Conservation (phyloP, 2,888 invertebrate species). For the Entomobrya multifasciata region DNA sequence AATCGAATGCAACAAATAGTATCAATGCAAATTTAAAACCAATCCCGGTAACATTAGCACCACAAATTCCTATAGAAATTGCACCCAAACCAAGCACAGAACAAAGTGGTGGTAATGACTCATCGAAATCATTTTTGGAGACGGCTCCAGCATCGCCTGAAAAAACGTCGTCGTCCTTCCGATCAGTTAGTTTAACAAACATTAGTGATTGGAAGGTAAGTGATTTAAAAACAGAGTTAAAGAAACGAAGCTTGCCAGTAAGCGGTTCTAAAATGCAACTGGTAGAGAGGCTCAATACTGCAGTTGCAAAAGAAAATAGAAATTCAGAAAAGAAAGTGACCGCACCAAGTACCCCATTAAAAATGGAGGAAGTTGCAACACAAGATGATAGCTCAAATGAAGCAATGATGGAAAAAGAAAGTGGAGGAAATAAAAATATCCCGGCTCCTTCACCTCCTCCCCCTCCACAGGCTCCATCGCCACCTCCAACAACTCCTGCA, state of each 20-base stretch:
- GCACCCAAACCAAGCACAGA: slow-evolving; percentile 45
- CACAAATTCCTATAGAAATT: slow-evolving; percentile 53
- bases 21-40: slow-evolving; percentile 58
- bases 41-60: slow-evolving; percentile 52
- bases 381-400: slow-evolving; percentile 73
- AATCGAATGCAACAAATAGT: slow-evolving; percentile 55
- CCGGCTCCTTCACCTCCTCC: background rate
- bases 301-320: slow-evolving; percentile 49
- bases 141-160: slow-evolving; percentile 32
- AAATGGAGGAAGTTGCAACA: slow-evolving; percentile 55
- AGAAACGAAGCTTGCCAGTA: slow-evolving; percentile 95
- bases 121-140: background rate
- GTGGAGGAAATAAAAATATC: slow-evolving; percentile 25
- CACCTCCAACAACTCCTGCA: slow-evolving; percentile 29
- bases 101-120: background rate
- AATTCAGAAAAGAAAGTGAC: slow-evolving; percentile 5
- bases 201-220: slow-evolving; percentile 85
- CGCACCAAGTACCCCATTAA: slow-evolving; percentile 11
- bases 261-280: slow-evolving; percentile 98
- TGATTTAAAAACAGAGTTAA: slow-evolving; percentile 95
- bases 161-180: slow-evolving; percentile 37
- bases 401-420: slow-evolving; percentile 70
- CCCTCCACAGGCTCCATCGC: background rate
- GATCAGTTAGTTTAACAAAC: slow-evolving; percentile 52
- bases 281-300: slow-evolving; percentile 90